Conservation (phyloP, 1,140 invertebrate species). For the Drosophila carrolli region DNA sequence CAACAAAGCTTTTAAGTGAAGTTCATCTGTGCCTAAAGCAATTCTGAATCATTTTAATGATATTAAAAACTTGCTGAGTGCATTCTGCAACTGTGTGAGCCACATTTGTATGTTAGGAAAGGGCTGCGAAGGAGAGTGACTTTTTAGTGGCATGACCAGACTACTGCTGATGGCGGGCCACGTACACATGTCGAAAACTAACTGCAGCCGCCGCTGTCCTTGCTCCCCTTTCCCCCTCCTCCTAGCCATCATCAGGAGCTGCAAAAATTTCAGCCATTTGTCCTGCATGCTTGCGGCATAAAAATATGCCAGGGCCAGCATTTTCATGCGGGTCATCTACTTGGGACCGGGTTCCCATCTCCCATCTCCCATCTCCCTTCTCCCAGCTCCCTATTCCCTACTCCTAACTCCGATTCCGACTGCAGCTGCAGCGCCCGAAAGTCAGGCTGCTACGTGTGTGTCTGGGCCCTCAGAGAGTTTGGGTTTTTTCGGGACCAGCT, state of each 20-base stretch:
- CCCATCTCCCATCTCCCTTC: constrained; percentile 19
- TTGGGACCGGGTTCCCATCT: constrained; percentile 19
- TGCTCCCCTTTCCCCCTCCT: constrained; percentile 14
- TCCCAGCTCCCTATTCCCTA: constrained; percentile 5
- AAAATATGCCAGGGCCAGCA: constrained; percentile 82
- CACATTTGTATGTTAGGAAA: constrained; percentile 9
- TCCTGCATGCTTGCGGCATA: constrained; percentile 83
- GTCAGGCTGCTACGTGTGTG: constrained; percentile 62
- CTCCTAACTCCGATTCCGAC: constrained; percentile 6
- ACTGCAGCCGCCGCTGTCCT: constrained; percentile 57
- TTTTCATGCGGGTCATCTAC: constrained; percentile 82
- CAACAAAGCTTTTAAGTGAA: too few species aligned
- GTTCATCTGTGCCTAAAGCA: background rate
- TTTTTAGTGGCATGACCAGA: constrained; percentile 34
- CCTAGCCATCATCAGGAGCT: constrained; percentile 76
- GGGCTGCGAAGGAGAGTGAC: constrained; percentile 19
- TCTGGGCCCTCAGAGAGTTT: constrained; percentile 52
- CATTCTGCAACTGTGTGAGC: constrained; percentile 6
- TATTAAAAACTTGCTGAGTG: constrained; percentile 3
- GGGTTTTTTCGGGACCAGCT: constrained; percentile 32
- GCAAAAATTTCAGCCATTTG: constrained; percentile 83
- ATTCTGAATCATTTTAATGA: background rate
- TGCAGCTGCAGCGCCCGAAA: constrained; percentile 59
- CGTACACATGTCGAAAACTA: constrained; percentile 81
- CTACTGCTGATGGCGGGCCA: constrained; percentile 65